Evolutionary conservation across 1,140 invertebrate species (phyloP).

Genomic region (Pseudachorutes palmiensis): DNA sequence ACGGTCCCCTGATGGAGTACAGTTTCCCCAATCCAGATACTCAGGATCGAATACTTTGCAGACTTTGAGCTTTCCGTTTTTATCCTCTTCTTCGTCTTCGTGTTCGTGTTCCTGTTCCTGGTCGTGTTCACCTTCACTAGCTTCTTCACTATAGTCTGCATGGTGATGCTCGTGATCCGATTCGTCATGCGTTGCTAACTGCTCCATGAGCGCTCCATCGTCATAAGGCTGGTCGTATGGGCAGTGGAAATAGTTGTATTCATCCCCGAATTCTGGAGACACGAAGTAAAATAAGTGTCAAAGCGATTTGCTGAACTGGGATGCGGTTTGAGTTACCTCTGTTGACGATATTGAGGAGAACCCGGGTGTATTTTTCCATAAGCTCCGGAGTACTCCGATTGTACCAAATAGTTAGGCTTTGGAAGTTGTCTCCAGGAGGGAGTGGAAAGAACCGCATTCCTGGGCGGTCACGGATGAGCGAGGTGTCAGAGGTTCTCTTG

Average conservation of each 20-base stretch:
- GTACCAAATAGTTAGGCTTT: not conserved
- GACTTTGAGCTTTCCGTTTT: too few species aligned
- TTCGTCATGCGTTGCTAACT: not conserved
- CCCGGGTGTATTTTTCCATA: not conserved
- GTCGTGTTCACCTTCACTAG: too few species aligned
- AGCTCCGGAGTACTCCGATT: not conserved
- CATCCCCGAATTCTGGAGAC: not conserved
- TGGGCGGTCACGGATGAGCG: not conserved
- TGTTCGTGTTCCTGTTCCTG: too few species aligned
- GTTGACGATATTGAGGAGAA: not conserved
- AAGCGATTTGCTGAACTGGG: not conserved
- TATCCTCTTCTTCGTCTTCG: too few species aligned
- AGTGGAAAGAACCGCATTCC: not conserved
- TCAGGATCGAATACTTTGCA: not conserved
- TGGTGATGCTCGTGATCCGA: too few species aligned
- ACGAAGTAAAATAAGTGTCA: not conserved
- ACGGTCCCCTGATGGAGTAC: not conserved
- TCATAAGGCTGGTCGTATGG: not conserved
- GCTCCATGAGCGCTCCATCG: not conserved
- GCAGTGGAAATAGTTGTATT: not conserved
- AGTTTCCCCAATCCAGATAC: not conserved
- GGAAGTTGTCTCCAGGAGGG: not conserved
- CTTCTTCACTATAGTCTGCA: too few species aligned
- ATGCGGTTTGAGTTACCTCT: constrained; percentile 5
- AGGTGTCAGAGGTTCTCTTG: too few species aligned